Evolutionary conservation across 23 tunicate species (phyloP).

Genomic region (Styela plicata): DNA sequence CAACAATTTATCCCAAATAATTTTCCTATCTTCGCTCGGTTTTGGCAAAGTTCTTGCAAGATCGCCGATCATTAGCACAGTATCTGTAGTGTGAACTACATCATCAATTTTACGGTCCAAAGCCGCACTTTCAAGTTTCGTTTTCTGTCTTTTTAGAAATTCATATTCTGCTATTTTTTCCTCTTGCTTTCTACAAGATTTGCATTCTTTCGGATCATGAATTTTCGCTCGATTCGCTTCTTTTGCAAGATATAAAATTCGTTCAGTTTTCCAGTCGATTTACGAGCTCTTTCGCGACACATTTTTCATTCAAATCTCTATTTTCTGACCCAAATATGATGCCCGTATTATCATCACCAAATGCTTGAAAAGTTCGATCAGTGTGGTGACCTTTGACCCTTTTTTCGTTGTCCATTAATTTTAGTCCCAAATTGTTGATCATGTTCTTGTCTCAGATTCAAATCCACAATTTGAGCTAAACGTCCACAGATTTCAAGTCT

Average conservation of each 20-base stretch:
- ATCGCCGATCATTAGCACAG: conserved; percentile 29
- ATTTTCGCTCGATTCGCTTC: background rate
- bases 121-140: conserved; percentile 13
- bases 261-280: conserved; percentile 27
- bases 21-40: conserved; percentile 19
- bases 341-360: background rate
- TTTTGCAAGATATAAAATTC: background rate
- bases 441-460: background rate
- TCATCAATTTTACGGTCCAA: conserved; percentile 35
- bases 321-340: background rate
- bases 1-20: conserved; percentile 15
- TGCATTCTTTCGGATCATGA: conserved; percentile 17
- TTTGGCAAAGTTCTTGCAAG: conserved; percentile 24
- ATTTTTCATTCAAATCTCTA: background rate
- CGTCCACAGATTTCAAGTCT: background rate
- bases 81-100: conserved; percentile 16
- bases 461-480: background rate
- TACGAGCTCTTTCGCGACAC: background rate
- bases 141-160: conserved; percentile 5
- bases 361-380: background rate
- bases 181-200: conserved; percentile 9
- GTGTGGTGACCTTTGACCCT: background rate
- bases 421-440: background rate
- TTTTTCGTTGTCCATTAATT: background rate
- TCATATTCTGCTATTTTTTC: conserved; percentile 16